phyloP scores from a whole-genome alignment of 2,888 invertebrate genomes.

The Apotomis turbidana region DNA sequence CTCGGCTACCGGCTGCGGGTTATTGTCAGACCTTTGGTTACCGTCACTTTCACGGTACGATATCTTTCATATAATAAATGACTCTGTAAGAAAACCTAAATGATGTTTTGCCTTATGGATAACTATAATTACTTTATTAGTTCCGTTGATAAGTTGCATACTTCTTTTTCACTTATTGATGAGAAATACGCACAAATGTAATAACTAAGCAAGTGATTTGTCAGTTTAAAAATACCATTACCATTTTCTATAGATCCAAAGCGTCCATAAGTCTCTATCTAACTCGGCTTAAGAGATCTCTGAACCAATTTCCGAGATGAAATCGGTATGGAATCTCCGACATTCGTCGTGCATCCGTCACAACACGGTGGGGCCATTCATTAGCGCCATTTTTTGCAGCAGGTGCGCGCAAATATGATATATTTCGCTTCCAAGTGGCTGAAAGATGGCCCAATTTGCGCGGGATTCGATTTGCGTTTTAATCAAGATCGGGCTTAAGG shows the following conservation, averaged over 20 bases:
- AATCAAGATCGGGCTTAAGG: conserved; percentile 24
- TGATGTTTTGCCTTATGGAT: too few relatives aligned
- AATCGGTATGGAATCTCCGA: conserved; percentile 29
- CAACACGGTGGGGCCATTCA: conserved; percentile 20
- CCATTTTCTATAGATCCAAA: background rate
- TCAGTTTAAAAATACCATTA: too few relatives aligned
- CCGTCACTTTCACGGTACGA: too few relatives aligned
- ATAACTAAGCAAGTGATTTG: too few relatives aligned
- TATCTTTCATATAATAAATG: too few relatives aligned
- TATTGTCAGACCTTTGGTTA: too few relatives aligned
- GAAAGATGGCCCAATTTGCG: conserved; percentile 32
- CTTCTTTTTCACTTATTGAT: too few relatives aligned
- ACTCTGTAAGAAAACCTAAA: too few relatives aligned
- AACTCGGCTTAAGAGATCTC: conserved; percentile 19
- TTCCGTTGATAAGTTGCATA: too few relatives aligned
- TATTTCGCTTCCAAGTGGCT: conserved; percentile 29
- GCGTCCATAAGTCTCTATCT: conserved; percentile 17
- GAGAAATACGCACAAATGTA: too few relatives aligned
- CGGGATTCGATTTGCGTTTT: conserved; percentile 31
- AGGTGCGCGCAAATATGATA: conserved; percentile 36
- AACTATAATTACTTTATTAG: too few relatives aligned
- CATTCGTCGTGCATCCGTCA: conserved; percentile 33
- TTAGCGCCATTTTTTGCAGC: conserved; percentile 40
- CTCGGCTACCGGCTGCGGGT: too few relatives aligned
- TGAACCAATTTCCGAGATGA: conserved; percentile 32